Evolutionary conservation across 35 echinoderm and acorn worm genomes (phyloP).

Genomic region (Lytechinus pictus): DNA sequence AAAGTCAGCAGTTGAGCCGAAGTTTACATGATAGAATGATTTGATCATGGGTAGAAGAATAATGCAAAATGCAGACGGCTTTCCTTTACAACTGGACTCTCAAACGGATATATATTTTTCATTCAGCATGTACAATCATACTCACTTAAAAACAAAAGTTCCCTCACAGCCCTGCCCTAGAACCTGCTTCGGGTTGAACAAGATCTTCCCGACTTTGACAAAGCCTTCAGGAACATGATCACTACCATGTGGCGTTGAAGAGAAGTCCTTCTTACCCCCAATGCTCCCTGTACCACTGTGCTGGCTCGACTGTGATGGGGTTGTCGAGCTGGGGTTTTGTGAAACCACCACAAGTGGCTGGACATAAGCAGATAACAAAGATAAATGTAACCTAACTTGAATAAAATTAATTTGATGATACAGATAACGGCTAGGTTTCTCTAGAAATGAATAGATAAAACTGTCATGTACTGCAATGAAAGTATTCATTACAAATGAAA

Average conservation of each 20-base stretch:
- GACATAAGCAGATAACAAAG: neutral
- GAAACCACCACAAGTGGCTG: slow-evolving; percentile 95
- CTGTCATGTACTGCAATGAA: neutral
- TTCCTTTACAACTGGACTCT: no score
- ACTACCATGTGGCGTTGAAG: neutral
- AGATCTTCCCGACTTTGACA: slow-evolving; percentile 83
- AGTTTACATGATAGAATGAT: no score
- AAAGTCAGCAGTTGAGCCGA: no score
- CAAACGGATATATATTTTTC: neutral
- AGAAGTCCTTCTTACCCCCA: neutral
- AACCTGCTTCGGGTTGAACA: slow-evolving; percentile 90
- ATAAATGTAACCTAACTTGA: neutral
- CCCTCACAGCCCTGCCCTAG: slow-evolving; percentile 94
- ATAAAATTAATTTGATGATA: neutral
- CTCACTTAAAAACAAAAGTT: slow-evolving; percentile 94
- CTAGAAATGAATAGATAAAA: neutral
- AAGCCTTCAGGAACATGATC: slow-evolving; percentile 74
- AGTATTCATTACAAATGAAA: neutral
- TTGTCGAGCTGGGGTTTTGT: slow-evolving; percentile 68
- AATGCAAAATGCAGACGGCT: no score
- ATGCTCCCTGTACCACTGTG: slow-evolving; percentile 42
- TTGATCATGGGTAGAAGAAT: no score
- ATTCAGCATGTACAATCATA: neutral
- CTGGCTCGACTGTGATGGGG: slow-evolving; percentile 68
- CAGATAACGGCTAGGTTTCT: neutral